These are phyloP conservation scores for Pedetes capensis DNA, from an alignment of 2,113 vertebrate species.

Conservation along the genomic window DNA sequence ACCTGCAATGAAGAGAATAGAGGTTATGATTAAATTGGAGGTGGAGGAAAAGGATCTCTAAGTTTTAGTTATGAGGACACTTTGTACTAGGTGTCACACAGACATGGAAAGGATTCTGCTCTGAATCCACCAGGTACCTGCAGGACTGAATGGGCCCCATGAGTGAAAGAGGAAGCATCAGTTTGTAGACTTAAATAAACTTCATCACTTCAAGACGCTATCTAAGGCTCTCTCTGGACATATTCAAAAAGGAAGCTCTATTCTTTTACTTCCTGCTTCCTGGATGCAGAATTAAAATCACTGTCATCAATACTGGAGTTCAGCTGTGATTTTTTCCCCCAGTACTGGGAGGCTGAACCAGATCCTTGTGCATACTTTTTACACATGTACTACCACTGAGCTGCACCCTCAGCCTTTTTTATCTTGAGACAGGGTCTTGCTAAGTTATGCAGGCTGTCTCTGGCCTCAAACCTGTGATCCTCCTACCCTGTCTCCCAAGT, in stretches of 20 bases:
- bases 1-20: neutral
- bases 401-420: too few species aligned
- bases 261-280: neutral
- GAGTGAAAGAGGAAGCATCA: neutral
- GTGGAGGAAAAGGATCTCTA: neutral
- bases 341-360: too few species aligned
- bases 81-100: neutral
- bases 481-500: too few species aligned
- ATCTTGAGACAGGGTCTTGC: too few species aligned
- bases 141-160: neutral
- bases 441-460: too few species aligned
- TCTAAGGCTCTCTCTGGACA: neutral
- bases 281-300: neutral
- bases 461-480: too few species aligned
- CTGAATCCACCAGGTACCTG: neutral
- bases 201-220: constrained; percentile 6
- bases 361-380: too few species aligned
- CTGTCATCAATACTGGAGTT: neutral
- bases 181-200: neutral
- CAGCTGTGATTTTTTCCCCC: constrained; percentile 24
- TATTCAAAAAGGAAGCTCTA: neutral
- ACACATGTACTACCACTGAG: too few species aligned
- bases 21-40: neutral
- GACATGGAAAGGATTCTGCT: neutral
- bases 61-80: neutral